Base-by-base conservation (phyloP, 2,797 vertebrate genomes). In the Lithobates sylvaticus region DNA sequence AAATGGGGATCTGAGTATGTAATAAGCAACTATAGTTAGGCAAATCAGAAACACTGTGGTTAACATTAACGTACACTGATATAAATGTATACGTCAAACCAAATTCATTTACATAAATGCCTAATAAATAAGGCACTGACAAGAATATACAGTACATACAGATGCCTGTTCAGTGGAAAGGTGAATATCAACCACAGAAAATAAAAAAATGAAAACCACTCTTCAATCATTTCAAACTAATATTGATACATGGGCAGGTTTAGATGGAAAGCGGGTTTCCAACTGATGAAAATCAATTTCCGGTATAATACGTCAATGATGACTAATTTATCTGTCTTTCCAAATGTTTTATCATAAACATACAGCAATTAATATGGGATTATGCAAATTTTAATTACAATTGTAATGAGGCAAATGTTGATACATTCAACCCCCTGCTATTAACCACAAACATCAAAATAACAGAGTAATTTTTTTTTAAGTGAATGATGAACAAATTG, bases 341-440 rank as follows among this genome's bases (percentile, higher is more conserved):
- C 27, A 67, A 67, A 67, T 15, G 26, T 67, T 67, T 67, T 29
- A 67, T 67, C n/a, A 67, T 29, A 67, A 67, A 67, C 65, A 27
- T 67, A 67, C 65, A 29, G 65, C 65, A 29, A 29, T 67, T 67
- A 67, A 67, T 67, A 67, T 67, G 65, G 65, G 65, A 67, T 67
- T 67, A 67, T 67, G 27, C 13, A 29, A 67, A 67, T 67, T 67
- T 29, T 67, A 67, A 67, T 67, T 67, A 29, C 65, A 5, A 29
- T 29, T 26, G 65, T 67, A 67, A 67, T 67, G 26, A 67, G 65
- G 65, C 10, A 67, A 29, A 67, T 15, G 27, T 12, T 67, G 65
- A 67, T 67, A 29, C 12, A 67, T 27, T 27, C 26, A 67, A 29
- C 65, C 65, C 9, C 65, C n/a, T 26, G 65, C 65, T 67, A 67